Evolutionary conservation across 37 sponge, comb jelly and placozoan genomes (phyloP), one percentile per base, ranked within the genome.

Genomic region (Chondrilla cf. caribensis): DNA sequence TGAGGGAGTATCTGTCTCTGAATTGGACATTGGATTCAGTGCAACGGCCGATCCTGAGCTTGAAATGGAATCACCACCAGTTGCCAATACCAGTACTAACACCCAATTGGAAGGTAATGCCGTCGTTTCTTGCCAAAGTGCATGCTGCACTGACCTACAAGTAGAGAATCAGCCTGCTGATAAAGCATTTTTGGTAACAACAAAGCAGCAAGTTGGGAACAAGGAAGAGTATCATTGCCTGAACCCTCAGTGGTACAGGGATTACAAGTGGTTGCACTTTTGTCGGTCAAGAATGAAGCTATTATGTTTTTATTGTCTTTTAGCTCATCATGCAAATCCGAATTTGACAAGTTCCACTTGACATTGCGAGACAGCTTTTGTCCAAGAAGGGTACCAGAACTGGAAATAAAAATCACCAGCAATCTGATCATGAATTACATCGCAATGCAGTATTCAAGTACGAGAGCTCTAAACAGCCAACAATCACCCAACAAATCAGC

Each of bases 231-330:
- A 26, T 17, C 80, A 8, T 38, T 79, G 8, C 38, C 33, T 79
- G 3, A 79, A 79, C 59, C 80, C 59, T 17, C 57, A 79, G 59
- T 79, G 80, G 60, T 79, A 79, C 59, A 2, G 58, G 58, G 59
- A 79, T 36, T 58, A 36, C 38, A n/a, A 24, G 19, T 79, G 80
- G 60, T 3, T 79, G 26, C 80, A 79, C 58, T 25, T 79, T 58
- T 58, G 80, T 58, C 60, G 8, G 31, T 25, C 80, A 24, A n/a
- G 80, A 36, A 79, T 58, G 60, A 79, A 33, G 31, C 3, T 79
- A 28, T 79, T 58, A 24, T 79, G 80, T 58, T 79, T 9, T 36
- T 58, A 36, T 59, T 79, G 80, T 29, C 21, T 79, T 79, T 0
- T 29, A 31, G 68, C 35, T 67, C 29, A 67, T 67, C 68, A 6